phyloP scores from a whole-genome alignment of 2,888 invertebrate species.

The Drosophila robusta region DNA sequence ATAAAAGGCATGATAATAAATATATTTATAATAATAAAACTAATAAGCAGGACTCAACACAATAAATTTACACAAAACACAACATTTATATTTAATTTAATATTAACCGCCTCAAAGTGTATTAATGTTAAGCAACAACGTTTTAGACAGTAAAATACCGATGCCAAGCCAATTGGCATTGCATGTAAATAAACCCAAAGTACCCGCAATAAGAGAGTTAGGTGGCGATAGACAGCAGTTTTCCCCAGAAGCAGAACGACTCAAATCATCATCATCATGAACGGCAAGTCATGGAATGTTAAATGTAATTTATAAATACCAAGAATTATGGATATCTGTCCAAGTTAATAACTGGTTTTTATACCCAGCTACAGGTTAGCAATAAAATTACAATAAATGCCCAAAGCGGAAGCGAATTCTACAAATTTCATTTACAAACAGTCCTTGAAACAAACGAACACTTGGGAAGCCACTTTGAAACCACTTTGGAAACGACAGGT shows the following conservation, averaged over 20 bases:
- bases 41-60: too few species aligned
- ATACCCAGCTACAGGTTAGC: conserved; percentile 12
- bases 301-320: conserved; percentile 66
- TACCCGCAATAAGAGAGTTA: not conserved
- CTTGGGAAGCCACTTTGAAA: conserved; percentile 20
- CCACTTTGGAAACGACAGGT: conserved; percentile 55
- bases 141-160: too few species aligned
- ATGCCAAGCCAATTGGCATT: too few species aligned
- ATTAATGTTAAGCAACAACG: too few species aligned
- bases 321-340: conserved; percentile 58
- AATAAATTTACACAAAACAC: too few species aligned
- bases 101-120: not conserved
- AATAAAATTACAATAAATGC: conserved; percentile 61
- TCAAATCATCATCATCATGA: conserved; percentile 32
- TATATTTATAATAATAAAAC: too few species aligned
- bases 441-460: conserved; percentile 62
- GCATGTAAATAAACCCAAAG: not conserved
- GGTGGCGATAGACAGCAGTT: not conserved
- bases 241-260: conserved; percentile 12
- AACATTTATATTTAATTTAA: not conserved
- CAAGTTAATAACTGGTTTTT: conserved; percentile 65
- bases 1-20: too few species aligned
- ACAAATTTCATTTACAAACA: conserved; percentile 78
- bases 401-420: conserved; percentile 70
- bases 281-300: conserved; percentile 41